These are phyloP conservation scores for Coelinius sp. DNA, from an alignment of 2,888 invertebrate species.

Conservation along the genomic window DNA sequence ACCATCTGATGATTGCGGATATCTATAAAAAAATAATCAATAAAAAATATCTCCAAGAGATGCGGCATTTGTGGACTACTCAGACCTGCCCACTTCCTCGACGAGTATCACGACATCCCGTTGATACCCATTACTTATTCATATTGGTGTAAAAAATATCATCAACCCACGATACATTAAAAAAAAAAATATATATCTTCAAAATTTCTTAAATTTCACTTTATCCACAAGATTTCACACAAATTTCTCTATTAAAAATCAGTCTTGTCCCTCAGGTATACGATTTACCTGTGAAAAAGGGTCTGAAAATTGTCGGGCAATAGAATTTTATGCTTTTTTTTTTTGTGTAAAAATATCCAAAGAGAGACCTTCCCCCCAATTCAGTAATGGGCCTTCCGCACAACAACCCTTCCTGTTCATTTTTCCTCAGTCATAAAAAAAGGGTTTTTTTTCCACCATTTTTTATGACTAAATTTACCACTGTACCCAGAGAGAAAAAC, in stretches of 20 bases:
- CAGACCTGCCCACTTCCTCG: conserved; percentile 23
- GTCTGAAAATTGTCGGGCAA: conserved; percentile 11
- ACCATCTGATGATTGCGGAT: background rate
- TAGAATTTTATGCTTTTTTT: conserved; percentile 9
- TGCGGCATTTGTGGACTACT: background rate
- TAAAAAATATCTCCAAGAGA: conserved; percentile 7
- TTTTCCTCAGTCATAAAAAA: conserved; percentile 27
- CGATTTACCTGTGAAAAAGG: conserved; percentile 14
- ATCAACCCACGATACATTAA: too few species aligned
- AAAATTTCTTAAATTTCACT: background rate
- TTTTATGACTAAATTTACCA: conserved; percentile 44
- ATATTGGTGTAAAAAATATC: background rate
- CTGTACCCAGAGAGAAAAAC: conserved; percentile 38
- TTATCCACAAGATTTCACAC: background rate
- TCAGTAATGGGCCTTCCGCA: conserved; percentile 4
- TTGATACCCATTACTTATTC: conserved; percentile 17
- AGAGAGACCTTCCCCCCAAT: background rate
- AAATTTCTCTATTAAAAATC: background rate
- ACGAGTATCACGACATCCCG: conserved; percentile 18
- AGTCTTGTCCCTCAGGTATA: background rate
- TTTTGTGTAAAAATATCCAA: conserved; percentile 2
- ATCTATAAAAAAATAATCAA: conserved; percentile 15
- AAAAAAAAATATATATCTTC: too few species aligned
- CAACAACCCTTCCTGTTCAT: conserved; percentile 17
- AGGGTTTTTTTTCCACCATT: conserved; percentile 37